A percentile compares a stretch with the other conserved stretches of the same genome.
Evolutionary conservation across 92 coral and sea anemone genomes (phyloP).

Genomic region (Umimayanthus kanabou): DNA sequence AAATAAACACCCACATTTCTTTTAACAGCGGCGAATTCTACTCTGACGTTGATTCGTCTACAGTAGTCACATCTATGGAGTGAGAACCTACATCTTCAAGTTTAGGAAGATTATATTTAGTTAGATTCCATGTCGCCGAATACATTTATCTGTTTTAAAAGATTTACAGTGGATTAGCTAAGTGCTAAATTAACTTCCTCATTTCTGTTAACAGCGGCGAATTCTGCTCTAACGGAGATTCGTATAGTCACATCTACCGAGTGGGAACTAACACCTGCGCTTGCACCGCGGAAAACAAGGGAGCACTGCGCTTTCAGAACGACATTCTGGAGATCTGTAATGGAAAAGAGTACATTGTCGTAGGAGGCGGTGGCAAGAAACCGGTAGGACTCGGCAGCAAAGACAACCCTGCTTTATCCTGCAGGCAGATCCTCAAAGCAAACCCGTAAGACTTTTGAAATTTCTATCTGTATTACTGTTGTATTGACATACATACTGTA

Average conservation of each 20-base stretch:
- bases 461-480: background rate
- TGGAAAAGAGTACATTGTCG: conserved; percentile 41
- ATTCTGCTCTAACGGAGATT: conserved; percentile 10
- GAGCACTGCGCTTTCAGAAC: conserved; percentile 48
- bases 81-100: no score
- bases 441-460: background rate
- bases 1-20: no score
- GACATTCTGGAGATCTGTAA: conserved; percentile 45
- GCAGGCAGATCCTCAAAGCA: conserved; percentile 14
- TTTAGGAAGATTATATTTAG: no score
- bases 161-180: no score
- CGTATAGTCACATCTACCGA: conserved; percentile 35
- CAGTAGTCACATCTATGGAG: no score
- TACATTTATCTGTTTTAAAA: no score
- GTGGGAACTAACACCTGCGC: conserved; percentile 42
- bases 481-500: no score
- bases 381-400: background rate
- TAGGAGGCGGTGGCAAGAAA: conserved; percentile 14
- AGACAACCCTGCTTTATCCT: conserved; percentile 16
- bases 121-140: no score
- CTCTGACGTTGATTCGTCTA: no score
- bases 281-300: conserved; percentile 39
- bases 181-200: no score
- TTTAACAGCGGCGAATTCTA: no score
- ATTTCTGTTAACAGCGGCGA: background rate